These are phyloP conservation scores for Nycticryphes semicollaris DNA, from an alignment of 2,113 vertebrate genomes.

Conservation along the genomic window DNA sequence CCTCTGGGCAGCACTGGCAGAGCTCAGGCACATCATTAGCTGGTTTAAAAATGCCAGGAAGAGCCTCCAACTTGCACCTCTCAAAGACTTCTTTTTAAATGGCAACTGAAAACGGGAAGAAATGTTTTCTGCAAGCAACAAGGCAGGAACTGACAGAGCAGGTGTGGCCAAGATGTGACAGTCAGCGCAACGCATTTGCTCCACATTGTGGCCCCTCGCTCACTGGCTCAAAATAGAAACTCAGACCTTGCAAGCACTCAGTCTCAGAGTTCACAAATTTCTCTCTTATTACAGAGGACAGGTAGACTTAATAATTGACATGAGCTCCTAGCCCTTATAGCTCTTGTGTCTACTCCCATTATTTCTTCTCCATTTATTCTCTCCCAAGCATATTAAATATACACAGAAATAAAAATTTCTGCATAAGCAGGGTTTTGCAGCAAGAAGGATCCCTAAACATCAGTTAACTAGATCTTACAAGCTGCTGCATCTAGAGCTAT, in stretches of 20 bases:
- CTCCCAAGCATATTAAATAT: neutral
- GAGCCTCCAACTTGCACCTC: neutral
- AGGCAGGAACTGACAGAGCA: neutral
- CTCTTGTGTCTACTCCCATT: conserved; percentile 25
- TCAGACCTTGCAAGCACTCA: neutral
- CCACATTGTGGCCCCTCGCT: neutral
- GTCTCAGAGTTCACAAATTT: neutral
- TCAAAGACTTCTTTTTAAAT: neutral
- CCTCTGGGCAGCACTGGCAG: neutral
- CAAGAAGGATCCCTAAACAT: neutral
- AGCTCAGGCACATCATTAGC: neutral
- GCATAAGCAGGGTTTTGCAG: neutral
- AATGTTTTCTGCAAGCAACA: neutral
- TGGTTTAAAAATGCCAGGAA: neutral
- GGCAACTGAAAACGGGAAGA: neutral
- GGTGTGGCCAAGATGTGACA: neutral
- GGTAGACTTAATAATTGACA: conserved; percentile 23
- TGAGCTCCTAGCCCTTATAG: neutral
- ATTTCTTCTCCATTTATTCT: neutral
- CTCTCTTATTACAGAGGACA: conserved; percentile 3
- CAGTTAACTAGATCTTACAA: neutral
- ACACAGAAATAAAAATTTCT: neutral
- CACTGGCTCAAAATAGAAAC: neutral
- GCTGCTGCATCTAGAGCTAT: neutral
- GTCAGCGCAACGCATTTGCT: accelerated